Base-by-base conservation (phyloP, 2,797 vertebrate genomes). In the Lepilemur ruficaudatus region DNA sequence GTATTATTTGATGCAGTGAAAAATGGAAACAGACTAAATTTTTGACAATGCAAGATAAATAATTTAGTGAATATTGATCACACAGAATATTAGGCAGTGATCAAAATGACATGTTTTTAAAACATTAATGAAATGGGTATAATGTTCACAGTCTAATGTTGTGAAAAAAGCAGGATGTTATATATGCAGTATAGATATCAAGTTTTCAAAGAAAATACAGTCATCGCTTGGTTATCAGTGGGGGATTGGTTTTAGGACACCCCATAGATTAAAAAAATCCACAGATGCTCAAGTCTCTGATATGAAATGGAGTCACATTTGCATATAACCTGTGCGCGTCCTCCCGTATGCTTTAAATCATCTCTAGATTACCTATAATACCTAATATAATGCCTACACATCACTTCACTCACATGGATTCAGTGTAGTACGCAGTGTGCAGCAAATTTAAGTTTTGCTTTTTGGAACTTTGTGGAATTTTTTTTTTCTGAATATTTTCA, bases 101-200 rank as follows among this genome's bases (percentile, higher is more conserved):
- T 65, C 43, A 88, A 91, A 85, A 88, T 59, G n/a, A 69, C 18
- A 35, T 94, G 69, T 63, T 91, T 81, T 84, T 6, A 72, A 94
- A 80, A 88, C 41, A 87, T 63, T 38, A 57, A 75, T 82, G 73
- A 65, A 35, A 32, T 3, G 10, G 70, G 23, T 35, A 88, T 38
- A 96, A 84, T 86, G 57, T 32, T 81, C 80, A 73, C 13, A 72
- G 35, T 32, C 87, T 22, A 81, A 78, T 35, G 70, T 38, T 91
- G 18, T 65, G 78, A 48, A 52, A 76, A 70, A 48, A 94, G 63
- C 20, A 78, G 92, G 52, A 15, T 50, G 30, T 22, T 67, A 50
- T 32, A 76, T n/a, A 63, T 5, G 2, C 7, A 82, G 50, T 28
- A 57, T 57, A 38, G 50, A 18, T 48, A 82, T 12, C 7, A 85